Evolutionary conservation across 2,113 vertebrate species (phyloP).

Genomic region (Felis catus): DNA sequence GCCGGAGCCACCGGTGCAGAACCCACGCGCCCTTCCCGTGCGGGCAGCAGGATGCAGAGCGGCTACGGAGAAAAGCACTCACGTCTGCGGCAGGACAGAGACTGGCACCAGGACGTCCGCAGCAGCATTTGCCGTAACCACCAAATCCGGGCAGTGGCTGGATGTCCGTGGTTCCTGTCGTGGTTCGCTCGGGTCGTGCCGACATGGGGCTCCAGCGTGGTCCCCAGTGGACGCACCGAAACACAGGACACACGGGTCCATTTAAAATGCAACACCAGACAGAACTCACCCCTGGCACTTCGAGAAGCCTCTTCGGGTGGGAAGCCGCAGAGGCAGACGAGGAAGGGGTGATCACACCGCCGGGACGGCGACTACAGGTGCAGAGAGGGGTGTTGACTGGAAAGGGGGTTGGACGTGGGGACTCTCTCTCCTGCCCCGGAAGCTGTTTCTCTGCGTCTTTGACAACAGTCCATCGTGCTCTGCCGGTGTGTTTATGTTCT

Average conservation of each 20-base stretch:
- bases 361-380: fast-evolving
- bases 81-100: not conserved
- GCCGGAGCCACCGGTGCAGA: not conserved
- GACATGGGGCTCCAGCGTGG: fast-evolving
- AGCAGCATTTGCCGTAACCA: fast-evolving
- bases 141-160: not conserved
- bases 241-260: fast-evolving
- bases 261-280: fast-evolving
- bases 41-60: fast-evolving
- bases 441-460: no score
- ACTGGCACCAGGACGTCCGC: fast-evolving
- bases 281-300: fast-evolving
- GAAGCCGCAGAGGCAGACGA: fast-evolving
- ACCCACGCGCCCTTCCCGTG: fast-evolving
- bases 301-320: fast-evolving
- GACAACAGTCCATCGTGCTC: not conserved
- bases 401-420: fast-evolving
- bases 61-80: not conserved
- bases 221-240: no score
- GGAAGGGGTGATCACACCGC: fast-evolving
- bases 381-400: fast-evolving
- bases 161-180: fast-evolving
- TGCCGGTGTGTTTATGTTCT: fast-evolving
- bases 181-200: fast-evolving
- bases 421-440: fast-evolving